These are phyloP conservation scores for Andrena marginata DNA, from an alignment of 2,888 invertebrate genomes.

Conservation along the genomic window DNA sequence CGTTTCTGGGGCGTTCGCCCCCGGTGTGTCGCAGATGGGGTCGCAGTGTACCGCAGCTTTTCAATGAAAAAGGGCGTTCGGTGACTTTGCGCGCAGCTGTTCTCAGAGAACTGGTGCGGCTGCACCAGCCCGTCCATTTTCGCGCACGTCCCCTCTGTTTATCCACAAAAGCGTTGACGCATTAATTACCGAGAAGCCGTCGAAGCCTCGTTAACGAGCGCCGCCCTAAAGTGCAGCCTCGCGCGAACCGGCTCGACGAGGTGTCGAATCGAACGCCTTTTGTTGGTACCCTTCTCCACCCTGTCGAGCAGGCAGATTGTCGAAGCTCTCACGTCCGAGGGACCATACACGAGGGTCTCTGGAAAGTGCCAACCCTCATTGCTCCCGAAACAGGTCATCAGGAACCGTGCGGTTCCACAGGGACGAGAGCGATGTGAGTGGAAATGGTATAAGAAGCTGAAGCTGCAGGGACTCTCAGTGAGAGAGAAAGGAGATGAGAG, in stretches of 20 bases:
- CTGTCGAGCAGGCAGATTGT: too few species aligned
- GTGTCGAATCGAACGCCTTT: neutral
- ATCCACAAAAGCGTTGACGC: conserved; percentile 10
- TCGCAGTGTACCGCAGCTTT: neutral
- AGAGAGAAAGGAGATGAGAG: conserved; percentile 7
- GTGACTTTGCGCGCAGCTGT: conserved; percentile 4
- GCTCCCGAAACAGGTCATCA: conserved; percentile 55
- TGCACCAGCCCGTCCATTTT: neutral
- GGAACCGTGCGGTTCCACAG: conserved; percentile 7
- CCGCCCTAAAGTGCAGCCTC: conserved; percentile 8
- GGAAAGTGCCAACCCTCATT: too few species aligned
- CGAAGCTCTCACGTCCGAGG: too few species aligned
- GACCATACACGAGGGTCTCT: too few species aligned
- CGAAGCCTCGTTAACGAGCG: conserved; percentile 39
- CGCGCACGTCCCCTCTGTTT: neutral
- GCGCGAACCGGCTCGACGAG: neutral
- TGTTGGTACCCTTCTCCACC: conserved; percentile 1
- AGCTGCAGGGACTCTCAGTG: neutral
- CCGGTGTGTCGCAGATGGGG: neutral
- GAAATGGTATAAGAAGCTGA: conserved; percentile 9
- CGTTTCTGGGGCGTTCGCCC: neutral
- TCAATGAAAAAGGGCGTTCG: conserved; percentile 17
- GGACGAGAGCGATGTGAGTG: conserved; percentile 44
- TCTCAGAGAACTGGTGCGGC: neutral
- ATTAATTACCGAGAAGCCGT: conserved; percentile 49